phyloP scores from a whole-genome alignment of 2,888 invertebrate species.

The Sinelater perroti region DNA sequence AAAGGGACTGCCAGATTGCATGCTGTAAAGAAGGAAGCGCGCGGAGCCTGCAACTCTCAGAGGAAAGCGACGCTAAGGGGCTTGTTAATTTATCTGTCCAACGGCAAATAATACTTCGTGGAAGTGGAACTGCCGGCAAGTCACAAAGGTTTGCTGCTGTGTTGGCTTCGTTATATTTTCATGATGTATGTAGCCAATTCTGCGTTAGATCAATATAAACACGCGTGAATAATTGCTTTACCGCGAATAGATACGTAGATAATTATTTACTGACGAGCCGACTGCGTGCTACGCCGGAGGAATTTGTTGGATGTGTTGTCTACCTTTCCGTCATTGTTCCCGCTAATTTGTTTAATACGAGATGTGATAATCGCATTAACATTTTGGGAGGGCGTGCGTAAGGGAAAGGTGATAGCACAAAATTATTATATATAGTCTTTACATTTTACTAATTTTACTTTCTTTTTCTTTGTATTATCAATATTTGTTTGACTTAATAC shows the following conservation, averaged over 20 bases:
- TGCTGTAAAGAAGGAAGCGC: slow-evolving; percentile 1
- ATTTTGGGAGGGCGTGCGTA: too few species aligned
- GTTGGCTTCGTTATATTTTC: slow-evolving; percentile 17
- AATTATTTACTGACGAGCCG: slow-evolving; percentile 13
- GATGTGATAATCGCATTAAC: too few species aligned
- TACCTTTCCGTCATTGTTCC: background rate
- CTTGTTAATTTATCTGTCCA: slow-evolving; percentile 16
- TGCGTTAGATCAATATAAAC: slow-evolving; percentile 12
- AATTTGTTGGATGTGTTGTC: too few species aligned
- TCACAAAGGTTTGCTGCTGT: slow-evolving; percentile 15
- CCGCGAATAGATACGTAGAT: slow-evolving; percentile 15
- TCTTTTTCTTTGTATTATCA: too few species aligned
- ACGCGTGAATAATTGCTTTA: slow-evolving; percentile 15
- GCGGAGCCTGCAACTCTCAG: background rate
- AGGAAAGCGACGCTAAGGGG: slow-evolving; percentile 9
- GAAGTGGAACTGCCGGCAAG: slow-evolving; percentile 7
- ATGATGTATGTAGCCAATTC: slow-evolving; percentile 17
- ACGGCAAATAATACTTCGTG: slow-evolving; percentile 14
- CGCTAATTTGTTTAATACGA: background rate
- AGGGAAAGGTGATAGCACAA: too few species aligned
- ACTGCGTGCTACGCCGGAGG: slow-evolving; percentile 2
- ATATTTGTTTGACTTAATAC: too few species aligned
- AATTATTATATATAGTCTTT: too few species aligned
- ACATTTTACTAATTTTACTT: too few species aligned
- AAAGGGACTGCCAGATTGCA: too few species aligned